Evolutionary conservation across 2,113 vertebrate genomes (phyloP).

Genomic region (Rhynchopsitta pachyrhyncha): DNA sequence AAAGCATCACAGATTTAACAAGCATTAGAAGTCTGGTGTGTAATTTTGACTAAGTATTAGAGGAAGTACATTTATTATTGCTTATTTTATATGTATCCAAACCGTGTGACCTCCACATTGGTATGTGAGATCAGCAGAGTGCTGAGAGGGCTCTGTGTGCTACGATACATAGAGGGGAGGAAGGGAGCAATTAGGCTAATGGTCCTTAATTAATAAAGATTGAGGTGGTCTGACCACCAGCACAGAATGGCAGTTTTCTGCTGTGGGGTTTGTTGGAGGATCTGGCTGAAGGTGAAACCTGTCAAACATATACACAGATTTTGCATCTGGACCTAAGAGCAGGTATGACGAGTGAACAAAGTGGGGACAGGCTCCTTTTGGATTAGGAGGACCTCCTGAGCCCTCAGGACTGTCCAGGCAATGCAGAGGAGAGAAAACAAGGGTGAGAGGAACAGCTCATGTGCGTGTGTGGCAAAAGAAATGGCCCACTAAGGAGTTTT

Average conservation of each 20-base stretch:
- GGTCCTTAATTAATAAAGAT: not conserved
- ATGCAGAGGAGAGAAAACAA: not conserved
- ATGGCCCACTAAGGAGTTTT: not conserved
- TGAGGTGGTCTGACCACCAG: not conserved
- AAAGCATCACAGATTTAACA: not conserved
- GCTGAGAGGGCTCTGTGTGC: not conserved
- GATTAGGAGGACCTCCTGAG: not conserved
- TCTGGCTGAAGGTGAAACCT: not conserved
- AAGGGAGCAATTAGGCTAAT: conserved; percentile 7
- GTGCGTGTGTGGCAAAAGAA: not conserved
- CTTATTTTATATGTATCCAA: fast-evolving
- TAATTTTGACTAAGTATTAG: not conserved
- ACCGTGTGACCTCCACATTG: not conserved
- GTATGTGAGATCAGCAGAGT: not conserved
- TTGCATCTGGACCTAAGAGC: not conserved
- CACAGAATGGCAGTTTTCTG: not conserved
- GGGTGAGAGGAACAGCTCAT: not conserved
- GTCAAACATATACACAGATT: not conserved
- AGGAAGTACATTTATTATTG: not conserved
- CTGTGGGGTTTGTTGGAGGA: not conserved
- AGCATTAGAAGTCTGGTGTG: not conserved
- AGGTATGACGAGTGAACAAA: not conserved
- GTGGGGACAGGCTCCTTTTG: not conserved
- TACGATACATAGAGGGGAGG: not conserved
- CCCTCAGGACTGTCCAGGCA: not conserved